Conservation (phyloP, 2,888 invertebrate species). For the Euzophera pinguis region DNA sequence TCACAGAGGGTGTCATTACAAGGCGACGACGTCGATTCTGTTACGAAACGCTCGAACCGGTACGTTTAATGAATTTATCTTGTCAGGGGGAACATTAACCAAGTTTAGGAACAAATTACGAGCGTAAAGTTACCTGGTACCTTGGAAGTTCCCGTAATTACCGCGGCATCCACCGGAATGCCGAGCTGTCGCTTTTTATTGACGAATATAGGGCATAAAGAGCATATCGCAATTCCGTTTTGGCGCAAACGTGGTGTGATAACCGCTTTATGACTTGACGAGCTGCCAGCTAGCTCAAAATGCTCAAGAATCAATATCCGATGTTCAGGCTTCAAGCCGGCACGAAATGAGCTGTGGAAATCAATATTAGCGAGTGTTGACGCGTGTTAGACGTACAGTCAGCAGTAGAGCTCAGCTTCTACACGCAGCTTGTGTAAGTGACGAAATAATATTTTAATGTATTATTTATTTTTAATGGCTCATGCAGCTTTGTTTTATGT, state of each 20-base stretch:
- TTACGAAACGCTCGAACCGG: conserved; percentile 43
- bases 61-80: conserved; percentile 74
- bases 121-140: conserved; percentile 64
- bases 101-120: conserved; percentile 74
- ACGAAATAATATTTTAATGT: no score
- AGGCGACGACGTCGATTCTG: conserved; percentile 36
- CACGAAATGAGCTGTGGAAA: conserved; percentile 38
- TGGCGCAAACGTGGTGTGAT: conserved; percentile 64
- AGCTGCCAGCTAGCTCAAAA: conserved; percentile 47
- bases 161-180: conserved; percentile 52
- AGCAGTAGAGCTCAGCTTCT: background rate
- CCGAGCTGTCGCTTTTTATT: conserved; percentile 49
- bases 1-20: conserved; percentile 45
- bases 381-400: conserved; percentile 30
- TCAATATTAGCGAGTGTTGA: conserved; percentile 41
- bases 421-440: no score
- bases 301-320: conserved; percentile 50
- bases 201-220: conserved; percentile 38
- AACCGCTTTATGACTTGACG: conserved; percentile 68
- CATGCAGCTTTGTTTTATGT: no score
- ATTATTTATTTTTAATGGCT: no score
- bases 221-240: conserved; percentile 58
- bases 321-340: conserved; percentile 29
- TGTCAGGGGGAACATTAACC: conserved; percentile 70
- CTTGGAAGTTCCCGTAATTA: conserved; percentile 65